These are phyloP conservation scores for Diabrotica virgifera DNA, from an alignment of 1,140 invertebrate species.

Conservation along the genomic window DNA sequence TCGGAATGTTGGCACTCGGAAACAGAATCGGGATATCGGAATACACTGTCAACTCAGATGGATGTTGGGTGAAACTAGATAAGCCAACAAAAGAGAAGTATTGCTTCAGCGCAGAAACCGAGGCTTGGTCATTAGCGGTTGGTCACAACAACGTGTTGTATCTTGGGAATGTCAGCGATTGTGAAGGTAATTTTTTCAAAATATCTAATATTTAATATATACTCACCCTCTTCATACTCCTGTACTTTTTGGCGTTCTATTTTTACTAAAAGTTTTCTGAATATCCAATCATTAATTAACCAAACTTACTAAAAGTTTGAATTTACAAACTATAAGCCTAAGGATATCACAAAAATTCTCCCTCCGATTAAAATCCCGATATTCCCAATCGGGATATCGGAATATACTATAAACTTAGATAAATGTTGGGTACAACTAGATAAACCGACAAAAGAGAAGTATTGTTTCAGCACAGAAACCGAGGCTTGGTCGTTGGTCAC, in stretches of 20 bases:
- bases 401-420: constrained; percentile 65
- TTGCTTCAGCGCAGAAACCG: constrained; percentile 64
- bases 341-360: too few relatives aligned
- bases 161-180: constrained; percentile 50
- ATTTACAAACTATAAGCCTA: too few relatives aligned
- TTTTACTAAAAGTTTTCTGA: too few relatives aligned
- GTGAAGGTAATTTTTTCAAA: constrained; percentile 7
- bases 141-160: constrained; percentile 67
- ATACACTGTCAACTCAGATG: constrained; percentile 65
- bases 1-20: constrained; percentile 75
- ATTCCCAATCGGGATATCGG: constrained; percentile 63
- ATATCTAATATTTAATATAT: too few relatives aligned
- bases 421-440: constrained; percentile 70
- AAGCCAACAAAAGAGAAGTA: constrained; percentile 62
- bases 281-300: too few relatives aligned
- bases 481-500: constrained; percentile 75
- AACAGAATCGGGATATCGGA: constrained; percentile 66
- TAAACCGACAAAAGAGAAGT: constrained; percentile 61
- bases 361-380: too few relatives aligned
- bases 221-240: too few relatives aligned
- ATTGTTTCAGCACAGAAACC: constrained; percentile 64
- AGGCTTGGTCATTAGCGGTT: constrained; percentile 75
- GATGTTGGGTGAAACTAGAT: constrained; percentile 68
- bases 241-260: too few relatives aligned
- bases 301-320: too few relatives aligned